Evolutionary conservation across 2,797 vertebrate genomes (phyloP), one percentile per base, ranked within the genome.

Genomic region (Lithobates pipiens): DNA sequence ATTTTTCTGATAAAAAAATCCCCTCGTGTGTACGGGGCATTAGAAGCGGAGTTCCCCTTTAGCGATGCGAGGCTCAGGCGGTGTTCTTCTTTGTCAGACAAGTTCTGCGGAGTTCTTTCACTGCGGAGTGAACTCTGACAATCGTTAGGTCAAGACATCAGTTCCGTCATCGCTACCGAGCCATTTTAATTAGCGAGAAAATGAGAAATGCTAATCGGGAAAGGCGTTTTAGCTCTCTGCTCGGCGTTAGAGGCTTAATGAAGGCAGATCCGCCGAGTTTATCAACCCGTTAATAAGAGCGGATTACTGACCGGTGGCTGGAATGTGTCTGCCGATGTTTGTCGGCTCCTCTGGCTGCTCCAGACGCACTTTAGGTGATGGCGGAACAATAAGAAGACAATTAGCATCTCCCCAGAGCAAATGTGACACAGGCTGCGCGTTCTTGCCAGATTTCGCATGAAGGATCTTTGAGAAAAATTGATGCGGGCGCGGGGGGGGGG

Each of bases 171-270:
- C 54, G 29, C 44, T 65, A 75, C 39, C 27, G 27, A 80, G 16
- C 29, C 25, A 21, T 68, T 75, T 75, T 87, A 80, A 87, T 87
- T 87, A 79, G 68, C 3, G 13, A 77, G 73, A 86, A 11, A 77
- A 71, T 36, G 10, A 80, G 23, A 74, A 67, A 32, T n/a, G 76
- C 23, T 57, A 67, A 75, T 78, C 6, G 79, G 34, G 57, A 46
- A 73, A 57, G n/a, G 10, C 9, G 72, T n/a, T n/a, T n/a, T n/a
- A n/a, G n/a, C n/a, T n/a, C 29, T 54, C 29, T 65, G 15, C 8
- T 69, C 0, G 18, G 32, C 73, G 74, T 78, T 42, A 10, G 18
- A 34, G 23, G 57, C 61, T 57, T 83, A 57, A 79, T 74, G 69
- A 79, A 39, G 9, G 61, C 57, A 15, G 15, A 39, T 68, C 68